These are phyloP conservation scores for Drosophila ficusphila DNA, from an alignment of 1,140 invertebrate genomes.

Conservation along the genomic window DNA sequence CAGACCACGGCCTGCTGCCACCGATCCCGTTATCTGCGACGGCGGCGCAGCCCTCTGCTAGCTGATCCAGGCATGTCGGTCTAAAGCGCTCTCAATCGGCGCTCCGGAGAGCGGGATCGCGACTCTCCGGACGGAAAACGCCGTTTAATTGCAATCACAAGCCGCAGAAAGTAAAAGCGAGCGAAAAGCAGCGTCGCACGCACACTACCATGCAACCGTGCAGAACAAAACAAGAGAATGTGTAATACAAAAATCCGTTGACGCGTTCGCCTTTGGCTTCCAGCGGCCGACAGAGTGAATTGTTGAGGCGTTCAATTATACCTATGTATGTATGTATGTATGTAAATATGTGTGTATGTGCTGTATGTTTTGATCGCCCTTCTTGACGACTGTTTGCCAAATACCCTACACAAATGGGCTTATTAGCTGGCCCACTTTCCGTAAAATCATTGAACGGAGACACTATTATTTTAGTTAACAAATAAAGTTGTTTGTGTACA, in stretches of 20 bases:
- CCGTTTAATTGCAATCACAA: constrained; percentile 74
- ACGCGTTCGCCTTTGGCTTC: constrained; percentile 54
- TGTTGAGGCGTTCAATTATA: background rate
- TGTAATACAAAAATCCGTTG: constrained; percentile 70
- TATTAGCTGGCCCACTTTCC: background rate
- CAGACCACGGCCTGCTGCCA: constrained; percentile 16
- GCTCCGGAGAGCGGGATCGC: background rate
- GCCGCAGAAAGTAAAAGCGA: constrained; percentile 76
- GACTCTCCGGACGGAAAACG: constrained; percentile 63
- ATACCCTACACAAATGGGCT: background rate
- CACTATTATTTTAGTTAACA: no score
- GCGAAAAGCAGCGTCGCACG: constrained; percentile 53
- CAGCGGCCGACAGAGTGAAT: constrained; percentile 22
- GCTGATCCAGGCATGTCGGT: constrained; percentile 40
- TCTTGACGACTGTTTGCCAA: constrained; percentile 16
- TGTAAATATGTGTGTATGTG: no score
- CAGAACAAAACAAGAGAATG: constrained; percentile 45
- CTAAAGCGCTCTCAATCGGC: constrained; percentile 16
- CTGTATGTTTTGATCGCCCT: background rate
- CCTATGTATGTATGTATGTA: no score
- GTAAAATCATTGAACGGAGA: no score
- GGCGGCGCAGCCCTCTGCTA: constrained; percentile 51
- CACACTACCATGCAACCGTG: constrained; percentile 5
- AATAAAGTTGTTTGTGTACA: no score
- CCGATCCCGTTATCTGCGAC: constrained; percentile 72